Evolutionary conservation across 2,113 vertebrate genomes (phyloP).

Genomic region (Setophaga kirtlandii): DNA sequence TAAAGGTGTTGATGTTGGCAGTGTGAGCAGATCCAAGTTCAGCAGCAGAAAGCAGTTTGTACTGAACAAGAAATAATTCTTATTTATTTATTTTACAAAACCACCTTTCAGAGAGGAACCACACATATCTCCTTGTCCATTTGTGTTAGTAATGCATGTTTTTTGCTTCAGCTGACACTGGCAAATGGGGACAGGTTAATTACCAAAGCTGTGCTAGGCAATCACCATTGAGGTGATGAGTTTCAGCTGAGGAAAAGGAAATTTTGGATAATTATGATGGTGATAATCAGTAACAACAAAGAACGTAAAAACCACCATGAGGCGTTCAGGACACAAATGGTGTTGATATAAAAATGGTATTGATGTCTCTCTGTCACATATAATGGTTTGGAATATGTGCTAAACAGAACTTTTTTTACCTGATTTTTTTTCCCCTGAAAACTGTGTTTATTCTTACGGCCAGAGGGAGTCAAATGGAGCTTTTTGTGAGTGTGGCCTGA

Average conservation of each 20-base stretch:
- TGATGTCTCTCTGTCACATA: not conserved
- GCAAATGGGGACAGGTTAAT: not conserved
- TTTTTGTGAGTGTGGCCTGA: not conserved
- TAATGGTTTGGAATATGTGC: not conserved
- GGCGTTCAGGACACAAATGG: not conserved
- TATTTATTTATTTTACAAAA: not conserved
- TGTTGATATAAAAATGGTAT: not conserved
- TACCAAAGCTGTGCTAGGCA: not conserved
- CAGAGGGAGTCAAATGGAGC: not conserved
- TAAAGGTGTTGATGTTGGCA: not conserved
- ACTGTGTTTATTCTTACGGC: not conserved
- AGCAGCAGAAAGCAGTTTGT: not conserved
- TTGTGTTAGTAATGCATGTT: not conserved
- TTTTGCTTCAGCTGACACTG: not conserved
- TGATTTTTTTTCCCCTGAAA: fast-evolving
- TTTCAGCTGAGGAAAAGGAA: slow-evolving; percentile 10
- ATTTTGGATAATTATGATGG: not conserved
- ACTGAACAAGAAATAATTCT: not conserved
- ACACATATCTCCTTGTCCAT: not conserved
- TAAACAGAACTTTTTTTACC: not conserved
- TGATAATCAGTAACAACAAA: not conserved
- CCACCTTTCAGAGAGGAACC: not conserved
- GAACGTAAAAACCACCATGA: not conserved
- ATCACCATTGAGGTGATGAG: not conserved
- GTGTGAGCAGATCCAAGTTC: not conserved